phyloP scores from a whole-genome alignment of 2,113 vertebrate species.

The Hippocampus zosterae region DNA sequence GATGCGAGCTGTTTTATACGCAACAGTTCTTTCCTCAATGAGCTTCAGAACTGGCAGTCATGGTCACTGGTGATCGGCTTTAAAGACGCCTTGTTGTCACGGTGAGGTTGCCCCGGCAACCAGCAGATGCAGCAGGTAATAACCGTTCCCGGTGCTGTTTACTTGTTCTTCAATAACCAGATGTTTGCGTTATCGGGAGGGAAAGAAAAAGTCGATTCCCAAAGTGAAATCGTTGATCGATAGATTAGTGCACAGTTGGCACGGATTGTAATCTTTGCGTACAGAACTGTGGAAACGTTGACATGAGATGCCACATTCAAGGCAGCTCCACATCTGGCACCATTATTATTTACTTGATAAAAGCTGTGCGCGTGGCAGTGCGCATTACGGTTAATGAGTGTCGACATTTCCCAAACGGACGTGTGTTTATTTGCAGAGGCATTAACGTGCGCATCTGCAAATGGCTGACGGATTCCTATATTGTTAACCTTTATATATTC shows the following conservation, averaged over 20 bases:
- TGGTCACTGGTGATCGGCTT: slow-evolving; percentile 2
- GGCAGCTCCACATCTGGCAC: slow-evolving; percentile 23
- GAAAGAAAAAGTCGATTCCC: not conserved
- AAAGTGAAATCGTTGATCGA: not conserved
- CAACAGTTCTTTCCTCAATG: not conserved
- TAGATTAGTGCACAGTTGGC: not conserved
- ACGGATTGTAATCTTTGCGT: slow-evolving; percentile 4
- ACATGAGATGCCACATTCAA: slow-evolving; percentile 19
- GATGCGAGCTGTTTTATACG: not conserved
- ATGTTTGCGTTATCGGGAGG: not conserved
- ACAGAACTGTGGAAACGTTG: slow-evolving; percentile 5
- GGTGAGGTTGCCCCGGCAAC: slow-evolving; percentile 7
- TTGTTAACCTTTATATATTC: slow-evolving; percentile 24
- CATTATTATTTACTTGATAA: slow-evolving; percentile 20
- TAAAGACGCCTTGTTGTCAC: slow-evolving; percentile 3
- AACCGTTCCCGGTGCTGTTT: not conserved
- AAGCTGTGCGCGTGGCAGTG: slow-evolving; percentile 2
- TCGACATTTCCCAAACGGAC: not conserved
- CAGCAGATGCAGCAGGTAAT: not conserved
- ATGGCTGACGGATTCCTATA: slow-evolving; percentile 26
- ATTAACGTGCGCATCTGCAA: slow-evolving; percentile 3
- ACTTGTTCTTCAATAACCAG: not conserved
- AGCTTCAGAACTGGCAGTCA: not conserved
- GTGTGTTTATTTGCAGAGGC: slow-evolving; percentile 3
- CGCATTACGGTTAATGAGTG: not conserved